Base-by-base conservation (phyloP, 2,797 vertebrate species). In the Sphenodon punctatus region DNA sequence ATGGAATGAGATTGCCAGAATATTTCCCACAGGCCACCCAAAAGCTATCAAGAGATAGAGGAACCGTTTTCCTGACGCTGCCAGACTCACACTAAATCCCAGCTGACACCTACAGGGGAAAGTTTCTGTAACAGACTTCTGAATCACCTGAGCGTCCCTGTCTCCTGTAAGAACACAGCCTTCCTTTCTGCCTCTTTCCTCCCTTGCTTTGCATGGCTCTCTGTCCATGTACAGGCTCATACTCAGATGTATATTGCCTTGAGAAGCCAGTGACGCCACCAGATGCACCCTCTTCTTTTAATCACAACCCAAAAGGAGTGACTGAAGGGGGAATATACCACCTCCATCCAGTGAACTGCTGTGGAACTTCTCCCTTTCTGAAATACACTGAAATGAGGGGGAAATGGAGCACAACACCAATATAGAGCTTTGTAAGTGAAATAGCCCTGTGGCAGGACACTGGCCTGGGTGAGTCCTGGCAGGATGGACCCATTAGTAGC, bases 151-250 rank as follows among this genome's bases (percentile, higher is more conserved):
- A 36, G 63, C 30, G 4, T 1, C 10, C 30, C 30, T 34, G 19
- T 34, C 43, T 48, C 4, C 1, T 0, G 1, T 70, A 14, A 4
- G 25, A 59, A 34, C 34, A 36, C 36, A 48, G 53, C 2, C 4
- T 12, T 82, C 0, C 12, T 72, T 74, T 0, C 56, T 34, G 9
- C 45, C 49, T 53, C 45, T 2, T 2, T 13, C 72, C 81, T 38
- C 34, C 23, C 7, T 5, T 59, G 77, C 3, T 8, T 0, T 19
- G 1, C 1, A 6, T 0, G 13, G 1, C 20, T n/a, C 46, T 43
- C 56, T 1, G 2, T 8, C 27, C 0, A 0, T 20, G 20, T 48
- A 78, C 15, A 2, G 1, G 1, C 75, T 55, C 7, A 3, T 70
- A 27, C 0, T 0, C 19, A 49, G 1, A 1, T 61, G 15, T 3